Evolutionary conservation across 2,113 vertebrate genomes (phyloP).

Genomic region (Myanophis thanlyinensis): DNA sequence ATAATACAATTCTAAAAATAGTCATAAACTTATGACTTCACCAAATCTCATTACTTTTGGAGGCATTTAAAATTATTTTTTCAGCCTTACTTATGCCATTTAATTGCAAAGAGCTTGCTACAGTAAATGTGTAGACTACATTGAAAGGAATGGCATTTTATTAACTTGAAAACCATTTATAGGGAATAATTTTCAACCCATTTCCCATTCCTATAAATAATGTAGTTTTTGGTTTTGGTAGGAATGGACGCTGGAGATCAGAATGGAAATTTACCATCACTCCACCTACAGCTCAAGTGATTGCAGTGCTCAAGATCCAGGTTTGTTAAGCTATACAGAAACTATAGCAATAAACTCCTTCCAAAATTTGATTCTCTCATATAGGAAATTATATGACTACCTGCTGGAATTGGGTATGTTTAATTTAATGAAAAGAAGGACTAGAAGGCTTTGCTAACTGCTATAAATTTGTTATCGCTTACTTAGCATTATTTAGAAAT

Average conservation of each 20-base stretch:
- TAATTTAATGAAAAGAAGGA: not conserved
- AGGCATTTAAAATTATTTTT: not conserved
- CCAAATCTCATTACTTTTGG: not conserved
- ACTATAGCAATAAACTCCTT: not conserved
- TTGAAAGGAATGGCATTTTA: not conserved
- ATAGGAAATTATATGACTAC: not conserved
- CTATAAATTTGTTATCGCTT: conserved; percentile 32
- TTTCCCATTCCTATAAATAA: not conserved
- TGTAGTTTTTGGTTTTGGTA: conserved; percentile 45
- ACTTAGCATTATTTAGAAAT: conserved; percentile 47
- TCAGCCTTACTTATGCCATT: not conserved
- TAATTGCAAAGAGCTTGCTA: not conserved
- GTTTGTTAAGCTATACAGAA: conserved; percentile 54
- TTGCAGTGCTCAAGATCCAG: conserved; percentile 92
- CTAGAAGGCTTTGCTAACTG: conserved; percentile 9
- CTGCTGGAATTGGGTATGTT: not conserved
- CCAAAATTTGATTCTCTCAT: not conserved
- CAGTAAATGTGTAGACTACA: not conserved
- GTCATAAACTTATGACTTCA: not conserved
- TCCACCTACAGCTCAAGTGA: conserved; percentile 83
- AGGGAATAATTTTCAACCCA: not conserved
- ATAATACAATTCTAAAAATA: not conserved
- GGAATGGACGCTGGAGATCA: conserved; percentile 93
- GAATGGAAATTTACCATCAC: conserved; percentile 94
- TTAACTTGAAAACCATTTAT: not conserved